Evolutionary conservation across 2,113 vertebrate species (phyloP).

Genomic region (Notechis scutatus): DNA sequence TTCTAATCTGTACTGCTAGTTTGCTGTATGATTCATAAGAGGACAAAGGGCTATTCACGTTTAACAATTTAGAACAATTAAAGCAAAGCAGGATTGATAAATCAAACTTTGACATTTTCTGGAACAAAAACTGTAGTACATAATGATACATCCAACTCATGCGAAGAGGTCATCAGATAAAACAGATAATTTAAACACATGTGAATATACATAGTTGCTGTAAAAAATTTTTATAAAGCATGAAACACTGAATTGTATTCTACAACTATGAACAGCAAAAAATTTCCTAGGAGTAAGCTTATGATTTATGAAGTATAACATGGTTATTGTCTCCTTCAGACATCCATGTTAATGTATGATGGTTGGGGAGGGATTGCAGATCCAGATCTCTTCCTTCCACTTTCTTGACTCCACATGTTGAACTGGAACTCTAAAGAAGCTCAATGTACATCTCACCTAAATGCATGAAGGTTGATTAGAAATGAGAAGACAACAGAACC

Average conservation of each 20-base stretch:
- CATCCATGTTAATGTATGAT: background rate
- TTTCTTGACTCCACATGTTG: background rate
- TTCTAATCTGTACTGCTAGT: conserved; percentile 43
- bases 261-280: background rate
- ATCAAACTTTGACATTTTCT: conserved; percentile 32
- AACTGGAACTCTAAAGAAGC: background rate
- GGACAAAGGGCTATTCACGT: conserved; percentile 35
- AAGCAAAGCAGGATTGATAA: conserved; percentile 49
- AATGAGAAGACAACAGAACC: background rate
- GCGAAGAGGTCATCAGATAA: conserved; percentile 20
- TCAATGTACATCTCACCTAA: background rate
- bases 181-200: conserved; percentile 20
- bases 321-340: background rate
- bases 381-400: background rate
- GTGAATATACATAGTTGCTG: conserved; percentile 34
- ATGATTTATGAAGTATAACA: background rate
- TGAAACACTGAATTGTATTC: background rate
- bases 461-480: background rate
- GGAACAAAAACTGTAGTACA: conserved; percentile 10
- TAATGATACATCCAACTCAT: background rate
- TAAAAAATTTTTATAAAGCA: conserved; percentile 21
- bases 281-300: background rate
- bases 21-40: conserved; percentile 55
- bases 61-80: conserved; percentile 41
- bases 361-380: background rate